phyloP scores from a whole-genome alignment of 2,797 vertebrate species.

The Malacoraja senta region DNA sequence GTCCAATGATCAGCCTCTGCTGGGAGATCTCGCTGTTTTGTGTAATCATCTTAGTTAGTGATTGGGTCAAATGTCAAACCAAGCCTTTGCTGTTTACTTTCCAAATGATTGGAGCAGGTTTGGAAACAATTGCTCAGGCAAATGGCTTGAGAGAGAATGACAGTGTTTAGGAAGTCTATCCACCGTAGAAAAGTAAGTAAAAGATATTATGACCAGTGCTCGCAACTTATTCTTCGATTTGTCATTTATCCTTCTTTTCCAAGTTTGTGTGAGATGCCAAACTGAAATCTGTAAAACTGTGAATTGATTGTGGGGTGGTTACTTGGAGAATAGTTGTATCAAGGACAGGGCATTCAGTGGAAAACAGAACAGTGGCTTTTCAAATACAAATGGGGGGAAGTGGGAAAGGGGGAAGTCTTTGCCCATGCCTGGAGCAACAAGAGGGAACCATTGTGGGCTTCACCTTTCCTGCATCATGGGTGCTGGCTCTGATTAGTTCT shows the following conservation, averaged over 20 bases:
- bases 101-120: neutral
- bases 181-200: neutral
- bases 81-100: conserved; percentile 30
- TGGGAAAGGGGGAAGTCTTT: neutral
- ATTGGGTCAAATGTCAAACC: conserved; percentile 36
- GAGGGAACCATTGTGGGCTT: no score
- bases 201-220: neutral
- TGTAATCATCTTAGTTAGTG: conserved; percentile 7
- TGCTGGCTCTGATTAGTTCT: no score
- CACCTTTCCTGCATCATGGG: no score
- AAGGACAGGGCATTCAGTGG: neutral
- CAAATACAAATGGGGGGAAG: no score
- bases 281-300: neutral
- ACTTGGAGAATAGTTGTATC: neutral
- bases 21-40: neutral
- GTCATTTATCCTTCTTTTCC: no score
- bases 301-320: neutral
- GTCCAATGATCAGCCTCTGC: neutral
- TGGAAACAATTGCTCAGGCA: neutral
- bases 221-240: no score
- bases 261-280: neutral
- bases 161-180: neutral
- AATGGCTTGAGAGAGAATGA: neutral
- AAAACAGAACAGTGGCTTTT: neutral
- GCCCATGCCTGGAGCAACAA: neutral